phyloP scores from a whole-genome alignment of 1,140 invertebrate species.

The Aricia agestis region DNA sequence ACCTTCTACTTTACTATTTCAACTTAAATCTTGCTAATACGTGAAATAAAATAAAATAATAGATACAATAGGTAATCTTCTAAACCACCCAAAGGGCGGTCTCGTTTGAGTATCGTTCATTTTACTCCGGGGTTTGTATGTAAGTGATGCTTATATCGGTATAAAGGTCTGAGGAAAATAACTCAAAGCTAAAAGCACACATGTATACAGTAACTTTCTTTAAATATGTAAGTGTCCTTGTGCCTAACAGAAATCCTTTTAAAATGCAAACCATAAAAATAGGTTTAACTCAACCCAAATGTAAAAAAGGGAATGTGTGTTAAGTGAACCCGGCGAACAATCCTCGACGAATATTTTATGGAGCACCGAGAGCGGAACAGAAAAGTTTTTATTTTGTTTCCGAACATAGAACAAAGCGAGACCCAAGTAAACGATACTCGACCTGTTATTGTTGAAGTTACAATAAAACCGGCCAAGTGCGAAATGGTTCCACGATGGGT shows the following conservation, averaged over 20 bases:
- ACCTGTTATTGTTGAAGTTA: constrained; percentile 1
- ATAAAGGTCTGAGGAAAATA: no score
- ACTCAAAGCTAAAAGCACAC: no score
- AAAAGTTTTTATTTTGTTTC: constrained; percentile 1
- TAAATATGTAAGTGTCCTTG: not conserved
- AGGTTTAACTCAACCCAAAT: not conserved
- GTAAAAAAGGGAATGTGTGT: not conserved
- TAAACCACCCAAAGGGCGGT: no score
- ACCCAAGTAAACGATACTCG: not conserved
- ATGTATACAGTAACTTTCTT: not conserved
- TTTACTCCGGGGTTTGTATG: no score
- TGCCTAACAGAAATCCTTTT: not conserved
- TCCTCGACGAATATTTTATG: not conserved
- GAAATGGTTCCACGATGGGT: not conserved
- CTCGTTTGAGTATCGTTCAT: no score
- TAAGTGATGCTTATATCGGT: no score
- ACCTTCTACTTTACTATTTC: no score
- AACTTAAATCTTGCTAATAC: no score
- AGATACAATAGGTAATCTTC: no score
- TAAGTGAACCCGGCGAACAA: not conserved
- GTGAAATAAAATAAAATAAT: no score
- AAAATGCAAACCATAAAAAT: constrained; percentile 1
- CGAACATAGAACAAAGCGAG: not conserved
- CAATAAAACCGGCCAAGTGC: not conserved
- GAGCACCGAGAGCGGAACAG: not conserved